A percentile compares a stretch with the other conserved stretches of the same genome.
Evolutionary conservation across 2,113 vertebrate species (phyloP).

Genomic region (Synchiropus splendidus): DNA sequence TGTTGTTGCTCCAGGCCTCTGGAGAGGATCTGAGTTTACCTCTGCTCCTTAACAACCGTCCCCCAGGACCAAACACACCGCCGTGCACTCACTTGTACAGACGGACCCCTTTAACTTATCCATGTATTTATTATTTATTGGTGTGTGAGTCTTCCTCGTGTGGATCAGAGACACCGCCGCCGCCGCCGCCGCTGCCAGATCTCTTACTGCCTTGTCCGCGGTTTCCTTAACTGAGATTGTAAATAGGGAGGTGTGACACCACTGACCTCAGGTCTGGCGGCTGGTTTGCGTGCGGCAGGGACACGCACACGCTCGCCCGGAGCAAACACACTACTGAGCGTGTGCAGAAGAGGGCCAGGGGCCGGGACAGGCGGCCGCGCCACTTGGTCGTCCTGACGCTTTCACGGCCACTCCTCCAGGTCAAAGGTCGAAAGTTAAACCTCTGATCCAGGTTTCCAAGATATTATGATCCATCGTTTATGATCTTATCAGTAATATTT

Average conservation of each 20-base stretch:
- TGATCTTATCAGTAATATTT: too few species aligned
- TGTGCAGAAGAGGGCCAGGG: too few species aligned
- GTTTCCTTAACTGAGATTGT: slow-evolving; percentile 68
- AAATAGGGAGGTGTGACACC: slow-evolving; percentile 40
- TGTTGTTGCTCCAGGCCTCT: slow-evolving; percentile 26
- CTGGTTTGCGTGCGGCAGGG: slow-evolving; percentile 6
- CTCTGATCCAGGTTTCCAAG: too few species aligned
- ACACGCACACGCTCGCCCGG: neutral
- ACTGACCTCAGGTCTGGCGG: slow-evolving; percentile 29
- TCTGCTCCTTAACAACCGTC: slow-evolving; percentile 28
- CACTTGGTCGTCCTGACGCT: too few species aligned
- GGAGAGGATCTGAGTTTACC: slow-evolving; percentile 7
- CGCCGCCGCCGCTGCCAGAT: slow-evolving; percentile 37
- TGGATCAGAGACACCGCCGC: slow-evolving; percentile 23
- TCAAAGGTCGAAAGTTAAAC: too few species aligned
- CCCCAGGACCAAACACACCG: slow-evolving; percentile 13
- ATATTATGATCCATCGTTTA: too few species aligned
- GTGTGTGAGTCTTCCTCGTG: slow-evolving; percentile 22
- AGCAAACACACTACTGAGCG: too few species aligned
- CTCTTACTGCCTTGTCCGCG: slow-evolving; percentile 66
- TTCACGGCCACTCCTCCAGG: too few species aligned
- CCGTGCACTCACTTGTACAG: slow-evolving; percentile 40
- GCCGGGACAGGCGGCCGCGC: too few species aligned
- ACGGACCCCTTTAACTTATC: slow-evolving; percentile 58
- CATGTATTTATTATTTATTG: slow-evolving; percentile 50